Evolutionary conservation across 2,888 invertebrate species (phyloP), one percentile per base, ranked within the genome.

Genomic region (Polydrusus pterygomalis): DNA sequence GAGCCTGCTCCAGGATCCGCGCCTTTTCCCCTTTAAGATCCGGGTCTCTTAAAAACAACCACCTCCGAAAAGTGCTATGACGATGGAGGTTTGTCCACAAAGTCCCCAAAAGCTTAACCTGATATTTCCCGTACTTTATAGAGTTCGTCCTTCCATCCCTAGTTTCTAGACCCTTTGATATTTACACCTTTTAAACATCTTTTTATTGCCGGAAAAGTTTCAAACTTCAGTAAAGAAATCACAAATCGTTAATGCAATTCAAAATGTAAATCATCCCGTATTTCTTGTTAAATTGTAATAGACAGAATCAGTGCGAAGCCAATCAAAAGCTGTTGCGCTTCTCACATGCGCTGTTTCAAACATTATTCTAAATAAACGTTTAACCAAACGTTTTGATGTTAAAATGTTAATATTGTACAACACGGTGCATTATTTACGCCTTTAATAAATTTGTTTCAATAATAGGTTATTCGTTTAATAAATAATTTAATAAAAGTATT

Each of bases 1-100:
- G 84, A 82, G 83, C 83, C 83, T 85, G 85, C 84, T 86, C 86
- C 86, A 85, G 85, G 62, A 40, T 85, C 84, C 84, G 85, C 84
- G 82, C 70, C 82, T 78, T 79, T 77, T 74, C 76, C 70, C 70
- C 69, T 77, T 47, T 73, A 76, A 76, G 76, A 76, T 71, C 65
- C 70, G 38, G 51, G 58, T 17, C 63, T 54, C 75, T 75, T 67
- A 75, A 75, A 75, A 75, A 67, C 58, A 70, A 62, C 72, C 62
- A 76, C 69, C 69, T 73, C 49, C 75, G 25, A 71, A 70, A 71
- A 68, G 40, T 63, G 60, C 63, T 49, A 56, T 47, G 62, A 17
- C 60, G 70, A 56, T 47, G 62, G 34, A 49, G 70, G 20, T 49
- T 71, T 60, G 70, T 34, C 62, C 47, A 60, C 58, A n/a, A 45